These are phyloP conservation scores for Danaus plexippus DNA, from an alignment of 1,140 invertebrate genomes.

Conservation along the genomic window DNA sequence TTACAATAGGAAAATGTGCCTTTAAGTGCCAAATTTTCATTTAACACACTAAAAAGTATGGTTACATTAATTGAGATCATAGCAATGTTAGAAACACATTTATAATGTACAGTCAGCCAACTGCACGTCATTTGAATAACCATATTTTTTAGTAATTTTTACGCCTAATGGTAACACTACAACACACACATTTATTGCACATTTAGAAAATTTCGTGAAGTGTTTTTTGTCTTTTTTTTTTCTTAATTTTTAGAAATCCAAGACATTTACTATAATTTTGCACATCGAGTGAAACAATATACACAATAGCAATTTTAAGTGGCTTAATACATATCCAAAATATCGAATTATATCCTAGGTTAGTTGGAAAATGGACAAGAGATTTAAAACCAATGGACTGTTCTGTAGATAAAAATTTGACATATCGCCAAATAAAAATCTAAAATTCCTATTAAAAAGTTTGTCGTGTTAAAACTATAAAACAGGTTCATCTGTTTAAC, in stretches of 20 bases:
- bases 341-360: conserved; percentile 66
- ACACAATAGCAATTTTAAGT: conserved; percentile 69
- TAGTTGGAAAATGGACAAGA: conserved; percentile 69
- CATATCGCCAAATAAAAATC: conserved; percentile 45
- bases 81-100: conserved; percentile 48
- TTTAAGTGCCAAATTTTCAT: conserved; percentile 70
- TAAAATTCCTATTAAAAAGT: conserved; percentile 56
- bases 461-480: conserved; percentile 63
- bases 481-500: conserved; percentile 61
- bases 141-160: conserved; percentile 58
- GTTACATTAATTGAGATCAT: conserved; percentile 63
- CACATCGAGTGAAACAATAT: conserved; percentile 70
- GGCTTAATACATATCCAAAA: conserved; percentile 69
- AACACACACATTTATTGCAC: conserved; percentile 74
- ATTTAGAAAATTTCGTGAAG: conserved; percentile 72
- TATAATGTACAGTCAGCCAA: conserved; percentile 36
- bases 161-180: conserved; percentile 71
- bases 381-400: conserved; percentile 57
- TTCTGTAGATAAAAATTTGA: conserved; percentile 41
- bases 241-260: conserved; percentile 69
- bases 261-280: conserved; percentile 72
- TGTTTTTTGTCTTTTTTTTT: conserved; percentile 69
- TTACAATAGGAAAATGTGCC: conserved; percentile 68
- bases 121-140: conserved; percentile 38
- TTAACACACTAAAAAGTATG: conserved; percentile 55